Evolutionary conservation across 2,113 vertebrate genomes (phyloP).

Genomic region (Vidua macroura): DNA sequence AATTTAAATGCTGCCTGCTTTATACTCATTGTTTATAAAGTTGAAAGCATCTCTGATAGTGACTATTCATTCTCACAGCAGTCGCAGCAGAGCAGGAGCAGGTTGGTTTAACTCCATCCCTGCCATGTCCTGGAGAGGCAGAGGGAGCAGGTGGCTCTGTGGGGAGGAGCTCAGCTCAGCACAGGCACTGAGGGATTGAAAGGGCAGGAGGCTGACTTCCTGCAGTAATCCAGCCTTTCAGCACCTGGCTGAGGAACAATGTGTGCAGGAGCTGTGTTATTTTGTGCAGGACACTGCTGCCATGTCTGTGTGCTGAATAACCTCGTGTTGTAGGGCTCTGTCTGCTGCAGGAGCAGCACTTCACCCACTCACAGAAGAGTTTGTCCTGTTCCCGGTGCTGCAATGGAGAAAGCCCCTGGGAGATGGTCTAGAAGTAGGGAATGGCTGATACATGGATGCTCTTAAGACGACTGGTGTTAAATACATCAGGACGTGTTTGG

Average conservation of each 20-base stretch:
- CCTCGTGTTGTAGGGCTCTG: rapidly evolving
- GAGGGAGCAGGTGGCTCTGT: not conserved
- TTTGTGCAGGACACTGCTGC: not conserved
- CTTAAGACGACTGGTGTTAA: not conserved
- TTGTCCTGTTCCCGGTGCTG: not conserved
- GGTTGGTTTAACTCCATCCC: conserved; percentile 35
- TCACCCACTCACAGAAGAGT: not conserved
- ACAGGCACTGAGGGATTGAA: not conserved
- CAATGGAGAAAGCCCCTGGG: not conserved
- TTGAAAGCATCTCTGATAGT: conserved; percentile 33
- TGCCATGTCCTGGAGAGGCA: not conserved
- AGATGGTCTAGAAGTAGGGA: not conserved
- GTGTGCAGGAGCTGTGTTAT: not conserved
- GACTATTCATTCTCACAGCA: conserved; percentile 35
- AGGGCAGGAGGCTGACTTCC: not conserved
- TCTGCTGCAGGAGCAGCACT: not conserved
- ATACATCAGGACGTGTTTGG: not conserved
- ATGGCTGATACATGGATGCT: not conserved
- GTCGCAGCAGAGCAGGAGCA: not conserved
- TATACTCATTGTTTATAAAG: conserved; percentile 41
- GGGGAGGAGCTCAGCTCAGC: not conserved
- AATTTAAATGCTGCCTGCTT: conserved; percentile 48
- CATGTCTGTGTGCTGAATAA: not conserved
- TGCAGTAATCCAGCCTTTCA: not conserved
- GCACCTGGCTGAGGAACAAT: not conserved